Evolutionary conservation across 2,888 invertebrate genomes (phyloP).

Genomic region (Scelioninae gen. 2): DNA sequence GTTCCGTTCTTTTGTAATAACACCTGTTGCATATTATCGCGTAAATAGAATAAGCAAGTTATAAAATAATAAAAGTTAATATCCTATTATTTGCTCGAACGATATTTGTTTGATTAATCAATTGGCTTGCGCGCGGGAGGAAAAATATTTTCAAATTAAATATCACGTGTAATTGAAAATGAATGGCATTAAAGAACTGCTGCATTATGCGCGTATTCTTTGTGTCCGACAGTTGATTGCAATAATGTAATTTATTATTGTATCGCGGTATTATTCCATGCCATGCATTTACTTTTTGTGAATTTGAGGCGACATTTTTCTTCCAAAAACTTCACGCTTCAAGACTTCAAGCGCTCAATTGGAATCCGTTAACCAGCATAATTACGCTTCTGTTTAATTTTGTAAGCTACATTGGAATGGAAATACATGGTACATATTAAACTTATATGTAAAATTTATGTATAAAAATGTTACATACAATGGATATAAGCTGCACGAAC

Average conservation of each 20-base stretch:
- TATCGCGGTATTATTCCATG: too few relatives aligned
- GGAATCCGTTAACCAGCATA: too few relatives aligned
- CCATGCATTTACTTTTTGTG: too few relatives aligned
- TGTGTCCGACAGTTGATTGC: background rate
- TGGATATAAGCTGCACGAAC: too few relatives aligned
- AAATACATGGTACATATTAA: too few relatives aligned
- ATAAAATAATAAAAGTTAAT: slow-evolving; percentile 44
- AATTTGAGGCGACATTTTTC: too few relatives aligned
- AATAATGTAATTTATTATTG: slow-evolving; percentile 6
- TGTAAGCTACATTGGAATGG: too few relatives aligned
- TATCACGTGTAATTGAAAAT: slow-evolving; percentile 16
- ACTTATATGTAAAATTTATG: too few relatives aligned
- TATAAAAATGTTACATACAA: too few relatives aligned
- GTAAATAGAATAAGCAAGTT: slow-evolving; percentile 39
- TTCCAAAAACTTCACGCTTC: too few relatives aligned
- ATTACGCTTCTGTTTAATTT: too few relatives aligned
- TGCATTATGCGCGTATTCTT: slow-evolving; percentile 12
- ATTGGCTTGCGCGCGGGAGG: background rate
- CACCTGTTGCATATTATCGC: slow-evolving; percentile 55
- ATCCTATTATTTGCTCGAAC: slow-evolving; percentile 8
- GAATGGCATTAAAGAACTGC: slow-evolving; percentile 4
- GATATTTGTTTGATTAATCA: slow-evolving; percentile 33
- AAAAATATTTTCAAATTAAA: slow-evolving; percentile 26
- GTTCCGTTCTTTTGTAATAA: slow-evolving; percentile 44
- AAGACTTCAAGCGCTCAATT: too few relatives aligned